Conservation (phyloP, 2,888 invertebrate species). For the Elysia crispata region DNA sequence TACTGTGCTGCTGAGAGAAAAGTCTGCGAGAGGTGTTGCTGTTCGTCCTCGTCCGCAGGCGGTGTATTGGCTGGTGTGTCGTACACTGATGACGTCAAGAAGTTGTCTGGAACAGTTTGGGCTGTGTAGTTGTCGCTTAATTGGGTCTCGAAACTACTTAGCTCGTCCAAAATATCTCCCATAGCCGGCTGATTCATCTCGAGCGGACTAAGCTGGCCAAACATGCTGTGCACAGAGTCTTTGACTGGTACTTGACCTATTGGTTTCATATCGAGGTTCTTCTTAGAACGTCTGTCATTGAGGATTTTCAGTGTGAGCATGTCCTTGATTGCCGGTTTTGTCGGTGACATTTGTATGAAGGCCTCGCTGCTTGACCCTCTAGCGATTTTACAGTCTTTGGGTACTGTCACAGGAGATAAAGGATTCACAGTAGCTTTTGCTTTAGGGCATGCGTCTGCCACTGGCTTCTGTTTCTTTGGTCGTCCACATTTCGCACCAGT, state of each 20-base stretch:
- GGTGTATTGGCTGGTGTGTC: slow-evolving; percentile 46
- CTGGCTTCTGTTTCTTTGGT: slow-evolving; percentile 11
- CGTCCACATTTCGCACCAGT: slow-evolving; percentile 19
- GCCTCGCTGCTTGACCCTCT: no score
- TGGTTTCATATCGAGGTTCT: neutral
- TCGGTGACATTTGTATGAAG: neutral
- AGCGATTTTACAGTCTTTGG: no score
- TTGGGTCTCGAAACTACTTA: neutral
- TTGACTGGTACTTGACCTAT: neutral
- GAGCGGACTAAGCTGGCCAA: slow-evolving; percentile 42
- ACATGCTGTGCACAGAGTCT: neutral
- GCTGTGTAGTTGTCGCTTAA: slow-evolving; percentile 1
- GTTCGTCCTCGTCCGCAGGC: slow-evolving; percentile 24
- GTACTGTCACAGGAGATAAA: no score
- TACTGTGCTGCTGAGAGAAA: neutral
- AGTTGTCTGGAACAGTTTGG: neutral
- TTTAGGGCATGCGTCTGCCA: no score
- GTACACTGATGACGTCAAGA: slow-evolving; percentile 36
- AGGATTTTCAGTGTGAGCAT: slow-evolving; percentile 42
- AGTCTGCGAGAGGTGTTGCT: slow-evolving; percentile 18
- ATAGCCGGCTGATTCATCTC: slow-evolving; percentile 29
- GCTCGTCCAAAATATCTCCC: slow-evolving; percentile 28
- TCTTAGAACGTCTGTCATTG: slow-evolving; percentile 37
- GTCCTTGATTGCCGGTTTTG: slow-evolving; percentile 45
- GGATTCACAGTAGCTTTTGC: no score